Conservation (phyloP, 2,888 invertebrate species). For the Cepaea hortensis region DNA sequence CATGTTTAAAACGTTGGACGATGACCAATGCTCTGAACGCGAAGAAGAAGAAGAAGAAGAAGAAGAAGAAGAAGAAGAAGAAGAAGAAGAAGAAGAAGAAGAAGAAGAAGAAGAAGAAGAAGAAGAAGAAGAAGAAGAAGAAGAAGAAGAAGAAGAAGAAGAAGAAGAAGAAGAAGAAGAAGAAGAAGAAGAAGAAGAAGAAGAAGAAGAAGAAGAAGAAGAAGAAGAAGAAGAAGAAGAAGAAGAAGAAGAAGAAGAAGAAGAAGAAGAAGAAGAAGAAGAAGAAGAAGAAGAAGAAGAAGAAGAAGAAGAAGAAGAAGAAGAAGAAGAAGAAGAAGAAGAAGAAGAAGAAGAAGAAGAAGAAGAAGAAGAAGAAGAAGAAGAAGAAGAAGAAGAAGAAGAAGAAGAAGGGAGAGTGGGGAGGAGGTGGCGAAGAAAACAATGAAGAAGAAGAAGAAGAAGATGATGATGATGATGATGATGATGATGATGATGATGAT, state of each 20-base stretch:
- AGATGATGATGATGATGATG: constrained; percentile 16
- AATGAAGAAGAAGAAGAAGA: background rate
- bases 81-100: background rate
- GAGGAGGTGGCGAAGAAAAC: background rate
- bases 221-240: background rate
- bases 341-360: too few species aligned
- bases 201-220: background rate
- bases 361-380: too few species aligned
- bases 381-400: background rate
- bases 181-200: too few species aligned
- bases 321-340: too few species aligned
- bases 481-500: constrained; percentile 25
- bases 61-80: background rate
- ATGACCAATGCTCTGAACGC: background rate
- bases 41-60: background rate
- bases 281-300: background rate
- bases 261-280: background rate
- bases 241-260: background rate
- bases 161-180: too few species aligned
- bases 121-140: background rate
- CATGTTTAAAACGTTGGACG: too few species aligned
- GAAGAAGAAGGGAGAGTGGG: background rate
- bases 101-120: background rate
- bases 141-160: too few species aligned
- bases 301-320: background rate